Evolutionary conservation across 2,113 vertebrate species (phyloP).

Genomic region (Clarias macrocephalus): DNA sequence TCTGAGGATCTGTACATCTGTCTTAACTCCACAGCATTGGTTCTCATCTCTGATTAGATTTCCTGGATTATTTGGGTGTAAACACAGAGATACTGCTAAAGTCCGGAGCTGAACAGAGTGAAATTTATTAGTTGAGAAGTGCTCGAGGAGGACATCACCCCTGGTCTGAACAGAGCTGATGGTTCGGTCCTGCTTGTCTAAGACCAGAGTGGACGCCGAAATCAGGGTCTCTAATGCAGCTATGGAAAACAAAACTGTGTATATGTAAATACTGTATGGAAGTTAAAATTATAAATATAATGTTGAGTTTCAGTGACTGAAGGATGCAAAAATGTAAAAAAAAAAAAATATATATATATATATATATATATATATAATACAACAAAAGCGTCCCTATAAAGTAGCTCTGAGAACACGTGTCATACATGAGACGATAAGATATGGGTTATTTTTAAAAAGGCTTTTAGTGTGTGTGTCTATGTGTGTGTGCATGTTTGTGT

Average conservation of each 20-base stretch:
- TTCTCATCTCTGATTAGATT: neutral
- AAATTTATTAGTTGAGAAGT: neutral
- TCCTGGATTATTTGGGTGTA: too few relatives aligned
- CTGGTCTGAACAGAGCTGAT: neutral
- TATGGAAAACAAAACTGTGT: neutral
- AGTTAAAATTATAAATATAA: neutral
- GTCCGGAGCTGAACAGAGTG: neutral
- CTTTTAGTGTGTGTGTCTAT: neutral
- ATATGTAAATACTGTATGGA: too few relatives aligned
- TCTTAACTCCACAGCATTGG: neutral
- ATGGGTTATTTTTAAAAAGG: neutral
- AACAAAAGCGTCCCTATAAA: neutral
- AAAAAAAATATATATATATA: neutral
- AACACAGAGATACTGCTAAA: neutral
- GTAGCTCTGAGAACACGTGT: neutral
- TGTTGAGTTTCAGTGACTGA: neutral
- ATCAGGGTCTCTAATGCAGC: neutral
- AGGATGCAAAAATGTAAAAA: neutral
- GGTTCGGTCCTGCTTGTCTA: neutral
- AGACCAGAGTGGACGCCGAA: neutral
- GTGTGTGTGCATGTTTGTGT: neutral
- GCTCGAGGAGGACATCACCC: neutral
- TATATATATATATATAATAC: too few relatives aligned
- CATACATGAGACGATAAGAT: neutral
- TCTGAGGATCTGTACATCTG: neutral